Evolutionary conservation across 2,888 invertebrate species (phyloP), one percentile per base, ranked within the genome.

Genomic region (Drosophila acutilabella): DNA sequence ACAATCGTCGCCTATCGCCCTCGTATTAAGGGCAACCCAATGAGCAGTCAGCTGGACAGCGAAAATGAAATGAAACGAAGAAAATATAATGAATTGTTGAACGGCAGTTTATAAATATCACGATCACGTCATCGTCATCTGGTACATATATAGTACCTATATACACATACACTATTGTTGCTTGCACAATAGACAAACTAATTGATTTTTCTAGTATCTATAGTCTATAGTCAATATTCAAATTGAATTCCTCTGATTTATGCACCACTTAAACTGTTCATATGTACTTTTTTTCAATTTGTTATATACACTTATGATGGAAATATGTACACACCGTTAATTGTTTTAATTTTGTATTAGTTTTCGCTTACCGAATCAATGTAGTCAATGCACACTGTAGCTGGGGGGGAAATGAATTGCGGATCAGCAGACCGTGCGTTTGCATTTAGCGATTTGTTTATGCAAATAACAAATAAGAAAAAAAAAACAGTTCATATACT

Each of bases 121-220:
- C 20, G 75, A 68, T 78, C 81, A 71, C 81, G 81, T 81, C 81
- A 81, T 69, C 81, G 74, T 66, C 79, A 78, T 81, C 74, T 68
- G 69, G 42, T 54, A 62, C 44, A 30, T 47, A 51, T 62, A 51
- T 62, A 51, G 30, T 30, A 30, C 30, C 30, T 18, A 42, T 51
- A 18, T 42, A 11, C 16, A 33, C 33, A 44, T 47, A 50, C 4
- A 36, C 13, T 36, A 36, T 51, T 50, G 42, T 53, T 53, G 52
- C 40, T 42, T 23, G 20, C 42, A 64, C 57, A 65, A 78, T 59
- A 50, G 69, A 62, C 62, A 47, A 77, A 77, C 72, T 66, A 78
- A 78, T 78, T 78, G 78, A 77, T 68, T 78, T 66, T 54, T 52
- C 60, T 72, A 65, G 59, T 54, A 61, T 47, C 33, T 52, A 8